Evolutionary conservation across 2,113 vertebrate genomes (phyloP).

Genomic region (Columba livia): DNA sequence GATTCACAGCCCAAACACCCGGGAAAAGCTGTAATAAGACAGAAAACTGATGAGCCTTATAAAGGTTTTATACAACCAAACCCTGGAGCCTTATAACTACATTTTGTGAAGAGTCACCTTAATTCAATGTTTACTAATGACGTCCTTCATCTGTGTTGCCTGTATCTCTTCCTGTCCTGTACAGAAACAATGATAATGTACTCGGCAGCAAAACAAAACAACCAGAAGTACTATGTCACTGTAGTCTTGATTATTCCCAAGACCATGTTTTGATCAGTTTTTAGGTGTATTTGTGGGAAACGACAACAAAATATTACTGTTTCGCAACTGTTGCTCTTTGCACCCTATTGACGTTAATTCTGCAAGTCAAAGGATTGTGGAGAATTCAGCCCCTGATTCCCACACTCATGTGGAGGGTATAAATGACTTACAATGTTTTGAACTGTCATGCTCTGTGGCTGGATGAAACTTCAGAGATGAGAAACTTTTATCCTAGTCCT

Average conservation of each 20-base stretch:
- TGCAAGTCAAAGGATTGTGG: neutral
- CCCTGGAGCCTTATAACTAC: slow-evolving; percentile 46
- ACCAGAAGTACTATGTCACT: neutral
- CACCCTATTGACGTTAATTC: rapidly evolving
- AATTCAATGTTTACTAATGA: slow-evolving; percentile 65
- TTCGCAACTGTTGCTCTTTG: rapidly evolving
- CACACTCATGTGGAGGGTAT: neutral
- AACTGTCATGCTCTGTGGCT: neutral
- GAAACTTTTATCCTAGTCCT: neutral
- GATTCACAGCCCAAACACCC: slow-evolving; percentile 47
- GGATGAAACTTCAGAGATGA: neutral
- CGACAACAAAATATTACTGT: neutral
- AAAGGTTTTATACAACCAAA: slow-evolving; percentile 51
- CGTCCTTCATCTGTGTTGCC: slow-evolving; percentile 11
- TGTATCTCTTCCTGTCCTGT: slow-evolving; percentile 33
- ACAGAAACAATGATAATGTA: neutral
- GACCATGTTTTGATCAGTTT: neutral
- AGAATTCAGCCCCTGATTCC: neutral
- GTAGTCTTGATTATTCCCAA: neutral
- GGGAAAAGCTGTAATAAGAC: slow-evolving; percentile 51
- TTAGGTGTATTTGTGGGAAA: neutral
- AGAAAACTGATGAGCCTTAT: slow-evolving; percentile 63
- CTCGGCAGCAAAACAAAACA: neutral
- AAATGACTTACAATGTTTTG: neutral
- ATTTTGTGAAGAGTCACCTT: slow-evolving; percentile 53